Evolutionary conservation across 1,140 invertebrate species (phyloP).

Genomic region (Mylabris phalerata): DNA sequence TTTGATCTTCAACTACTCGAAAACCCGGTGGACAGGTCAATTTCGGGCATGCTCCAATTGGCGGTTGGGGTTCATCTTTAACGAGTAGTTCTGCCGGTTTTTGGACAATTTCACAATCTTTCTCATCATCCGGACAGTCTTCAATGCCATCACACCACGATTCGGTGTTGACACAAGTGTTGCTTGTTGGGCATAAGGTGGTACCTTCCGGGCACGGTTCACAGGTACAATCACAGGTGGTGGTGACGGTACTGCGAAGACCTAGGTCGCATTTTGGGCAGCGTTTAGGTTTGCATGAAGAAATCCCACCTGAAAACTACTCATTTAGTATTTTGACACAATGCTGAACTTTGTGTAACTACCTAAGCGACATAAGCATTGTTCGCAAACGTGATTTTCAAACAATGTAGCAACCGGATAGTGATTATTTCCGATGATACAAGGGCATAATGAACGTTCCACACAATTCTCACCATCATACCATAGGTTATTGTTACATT

Average conservation of each 20-base stretch:
- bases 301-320: slow-evolving; percentile 43
- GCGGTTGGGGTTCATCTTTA: too few relatives aligned
- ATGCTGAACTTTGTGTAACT: too few relatives aligned
- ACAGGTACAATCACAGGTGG: slow-evolving; percentile 66
- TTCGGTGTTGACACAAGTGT: slow-evolving; percentile 62
- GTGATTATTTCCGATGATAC: slow-evolving; percentile 58
- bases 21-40: slow-evolving; percentile 52
- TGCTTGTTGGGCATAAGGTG: slow-evolving; percentile 64
- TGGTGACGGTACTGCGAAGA: slow-evolving; percentile 45
- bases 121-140: slow-evolving; percentile 81
- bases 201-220: slow-evolving; percentile 59
- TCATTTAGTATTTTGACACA: too few relatives aligned
- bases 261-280: slow-evolving; percentile 58
- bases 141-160: slow-evolving; percentile 76
- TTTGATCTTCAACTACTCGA: slow-evolving; percentile 17
- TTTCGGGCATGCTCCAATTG: too few relatives aligned
- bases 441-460: slow-evolving; percentile 62
- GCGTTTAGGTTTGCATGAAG: slow-evolving; percentile 58
- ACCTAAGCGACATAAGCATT: slow-evolving; percentile 69
- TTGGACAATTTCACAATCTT: slow-evolving; percentile 46
- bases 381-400: slow-evolving; percentile 62
- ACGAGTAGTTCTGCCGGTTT: neutral
- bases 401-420: slow-evolving; percentile 63
- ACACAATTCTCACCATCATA: slow-evolving; percentile 72
- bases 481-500: slow-evolving; percentile 44